Base-by-base conservation (phyloP, 2,888 invertebrate species). In the Tolmerus cingulatus region DNA sequence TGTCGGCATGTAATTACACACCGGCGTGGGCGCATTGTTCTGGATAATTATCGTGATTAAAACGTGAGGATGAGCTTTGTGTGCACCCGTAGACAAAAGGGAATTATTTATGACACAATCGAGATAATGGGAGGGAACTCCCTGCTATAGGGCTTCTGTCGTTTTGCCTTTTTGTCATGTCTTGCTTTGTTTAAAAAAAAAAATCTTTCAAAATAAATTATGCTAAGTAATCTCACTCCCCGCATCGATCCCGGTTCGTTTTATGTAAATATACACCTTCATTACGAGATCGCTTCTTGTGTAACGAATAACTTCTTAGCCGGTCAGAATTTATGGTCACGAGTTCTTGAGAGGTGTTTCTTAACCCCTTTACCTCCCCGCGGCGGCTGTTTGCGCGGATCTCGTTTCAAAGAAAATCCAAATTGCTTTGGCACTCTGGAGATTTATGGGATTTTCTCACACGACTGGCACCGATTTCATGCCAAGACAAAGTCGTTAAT, bases 101-200 rank as follows among this genome's bases (percentile, higher is more conserved):
- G 82, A 82, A 82, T 82, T 55, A 82, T 82, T 82, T 82, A 82
- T 82, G 82, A 66, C 82, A 82, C 82, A 82, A 82, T 82, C 82
- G 37, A 82, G 82, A 82, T 82, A 82, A 82, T 82, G 82, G 82
- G 66, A n/a, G n/a, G 16, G 57, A n/a, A 66, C 5, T 9, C 8
- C 23, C 23, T 9, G 66, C 23, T 46, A 46, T 46, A 66, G 23
- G 66, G 66, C 66, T 66, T 51, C 51, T 46, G 51, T 79, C 79
- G 40, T 79, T 55, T 34, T 46, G 55, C 23, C 76, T 76, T 37
- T 34, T 37, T 76, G 34, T 3, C 16, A 1, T 34, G 30, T 30
- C 76, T 30, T 8, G 37, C 19, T 76, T 34, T 76, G 76, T 34
- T 76, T 12, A 40, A 40, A n/a, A 37, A 30, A 2, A 40, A 40